A percentile compares a stretch with the other conserved stretches of the same genome.
phyloP scores from a whole-genome alignment of 2,888 invertebrate genomes.

The Tipula vernalis region DNA sequence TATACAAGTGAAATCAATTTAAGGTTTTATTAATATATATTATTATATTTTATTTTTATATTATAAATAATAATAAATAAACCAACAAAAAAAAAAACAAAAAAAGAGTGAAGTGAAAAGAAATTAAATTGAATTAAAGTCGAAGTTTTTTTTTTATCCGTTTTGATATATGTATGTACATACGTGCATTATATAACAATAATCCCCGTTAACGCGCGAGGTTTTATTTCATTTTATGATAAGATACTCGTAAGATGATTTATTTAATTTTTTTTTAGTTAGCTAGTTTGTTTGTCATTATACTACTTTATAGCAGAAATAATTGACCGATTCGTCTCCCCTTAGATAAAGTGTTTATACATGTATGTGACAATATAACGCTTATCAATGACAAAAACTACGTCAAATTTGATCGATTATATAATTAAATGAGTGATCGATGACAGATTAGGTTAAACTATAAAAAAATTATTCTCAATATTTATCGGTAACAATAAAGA shows the following conservation, averaged over 20 bases:
- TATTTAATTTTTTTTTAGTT: neutral
- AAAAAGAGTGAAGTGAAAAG: neutral
- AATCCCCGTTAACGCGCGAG: neutral
- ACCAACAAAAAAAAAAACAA: neutral
- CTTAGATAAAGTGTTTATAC: neutral
- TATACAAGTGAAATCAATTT: neutral
- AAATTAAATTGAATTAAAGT: neutral
- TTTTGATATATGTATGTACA: no score
- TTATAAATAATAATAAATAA: neutral
- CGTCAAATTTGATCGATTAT: neutral
- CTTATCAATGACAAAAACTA: neutral
- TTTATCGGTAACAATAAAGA: no score
- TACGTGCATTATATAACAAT: neutral
- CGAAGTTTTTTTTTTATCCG: neutral
- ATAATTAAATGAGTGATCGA: no score
- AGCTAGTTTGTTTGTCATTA: neutral
- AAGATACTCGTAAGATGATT: neutral
- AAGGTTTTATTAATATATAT: neutral
- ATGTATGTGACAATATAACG: neutral
- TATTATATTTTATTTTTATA: neutral
- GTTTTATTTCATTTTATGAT: neutral
- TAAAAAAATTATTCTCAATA: no score
- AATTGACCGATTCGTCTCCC: neutral
- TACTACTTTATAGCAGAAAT: neutral
- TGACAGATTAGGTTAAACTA: no score